A percentile compares a stretch with the other conserved stretches of the same genome.
Conservation (phyloP, 2,888 invertebrate genomes). For the Meganola albula region DNA sequence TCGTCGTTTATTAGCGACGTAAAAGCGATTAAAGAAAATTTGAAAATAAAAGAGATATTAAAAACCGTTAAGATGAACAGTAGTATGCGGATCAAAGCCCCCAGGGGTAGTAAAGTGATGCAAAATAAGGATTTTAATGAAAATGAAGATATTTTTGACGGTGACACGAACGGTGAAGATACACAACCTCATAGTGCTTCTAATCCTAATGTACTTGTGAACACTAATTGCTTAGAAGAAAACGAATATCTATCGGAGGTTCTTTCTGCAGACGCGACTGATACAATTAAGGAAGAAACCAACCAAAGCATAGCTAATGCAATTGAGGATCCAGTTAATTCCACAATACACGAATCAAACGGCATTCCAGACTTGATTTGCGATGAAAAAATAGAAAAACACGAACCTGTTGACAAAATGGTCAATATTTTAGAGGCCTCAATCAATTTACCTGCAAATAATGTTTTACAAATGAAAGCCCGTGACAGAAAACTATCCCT, state of each 20-base stretch:
- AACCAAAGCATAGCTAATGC: conserved; percentile 14
- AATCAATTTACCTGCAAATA: conserved; percentile 21
- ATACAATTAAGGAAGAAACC: no score
- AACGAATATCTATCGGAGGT: conserved; percentile 6
- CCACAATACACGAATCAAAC: conserved; percentile 23
- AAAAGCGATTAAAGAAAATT: conserved; percentile 59
- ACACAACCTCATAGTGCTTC: conserved; percentile 42
- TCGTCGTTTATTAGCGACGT: conserved; percentile 52
- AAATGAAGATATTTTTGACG: conserved; percentile 46
- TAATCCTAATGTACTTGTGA: conserved; percentile 40
- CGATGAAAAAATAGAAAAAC: conserved; percentile 13
- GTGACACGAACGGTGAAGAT: conserved; percentile 16
- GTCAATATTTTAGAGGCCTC: conserved; percentile 16
- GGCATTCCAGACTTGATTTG: conserved; percentile 28
- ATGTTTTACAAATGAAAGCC: conserved; percentile 22
- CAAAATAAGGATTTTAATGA: conserved; percentile 55
- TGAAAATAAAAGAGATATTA: conserved; percentile 64
- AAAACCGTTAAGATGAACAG: conserved; percentile 67
- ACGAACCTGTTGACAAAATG: conserved; percentile 12
- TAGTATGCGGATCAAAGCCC: conserved; percentile 60
- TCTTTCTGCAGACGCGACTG: no score
- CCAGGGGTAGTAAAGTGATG: conserved; percentile 58
- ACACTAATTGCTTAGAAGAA: conserved; percentile 13
- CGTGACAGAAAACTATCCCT: conserved; percentile 60
- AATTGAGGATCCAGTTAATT: conserved; percentile 13